Percentiles rank a stretch among this genome's conserved stretches.
phyloP scores from a whole-genome alignment of 2,113 vertebrate genomes.

The Heliornis fulica region DNA sequence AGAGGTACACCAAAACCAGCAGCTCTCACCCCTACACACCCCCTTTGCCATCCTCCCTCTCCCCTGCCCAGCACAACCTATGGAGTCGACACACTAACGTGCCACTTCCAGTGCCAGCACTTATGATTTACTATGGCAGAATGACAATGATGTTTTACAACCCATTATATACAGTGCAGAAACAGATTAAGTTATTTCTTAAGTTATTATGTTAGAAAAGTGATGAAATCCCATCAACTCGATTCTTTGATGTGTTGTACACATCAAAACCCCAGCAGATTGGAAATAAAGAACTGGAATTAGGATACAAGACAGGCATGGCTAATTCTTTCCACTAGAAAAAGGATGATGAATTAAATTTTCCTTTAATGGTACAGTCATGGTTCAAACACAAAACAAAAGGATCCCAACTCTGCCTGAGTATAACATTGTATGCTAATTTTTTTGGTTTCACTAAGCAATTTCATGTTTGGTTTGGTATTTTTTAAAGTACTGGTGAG shows the following conservation, averaged over 20 bases:
- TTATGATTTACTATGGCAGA: neutral
- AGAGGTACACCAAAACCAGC: neutral
- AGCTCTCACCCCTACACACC: neutral
- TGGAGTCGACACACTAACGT: fast-evolving
- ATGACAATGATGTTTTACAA: neutral
- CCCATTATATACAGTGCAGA: neutral
- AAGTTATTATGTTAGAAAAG: neutral
- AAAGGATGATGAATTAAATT: neutral
- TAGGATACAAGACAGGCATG: neutral
- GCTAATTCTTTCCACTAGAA: neutral
- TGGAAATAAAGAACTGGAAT: neutral
- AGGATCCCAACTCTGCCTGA: neutral
- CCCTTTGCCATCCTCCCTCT: neutral
- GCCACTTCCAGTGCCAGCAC: neutral
- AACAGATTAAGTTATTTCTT: neutral
- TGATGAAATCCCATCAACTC: neutral
- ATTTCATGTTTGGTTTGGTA: too few relatives aligned
- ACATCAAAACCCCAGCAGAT: neutral
- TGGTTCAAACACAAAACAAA: neutral
- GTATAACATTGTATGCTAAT: neutral
- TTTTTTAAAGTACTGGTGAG: neutral
- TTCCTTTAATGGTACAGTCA: neutral
- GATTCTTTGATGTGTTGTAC: neutral
- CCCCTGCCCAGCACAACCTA: fast-evolving
- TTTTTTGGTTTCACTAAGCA: neutral